Evolutionary conservation across 2,113 vertebrate species (phyloP), one percentile per base, ranked within the genome.

Genomic region (Toxostoma redivivum): DNA sequence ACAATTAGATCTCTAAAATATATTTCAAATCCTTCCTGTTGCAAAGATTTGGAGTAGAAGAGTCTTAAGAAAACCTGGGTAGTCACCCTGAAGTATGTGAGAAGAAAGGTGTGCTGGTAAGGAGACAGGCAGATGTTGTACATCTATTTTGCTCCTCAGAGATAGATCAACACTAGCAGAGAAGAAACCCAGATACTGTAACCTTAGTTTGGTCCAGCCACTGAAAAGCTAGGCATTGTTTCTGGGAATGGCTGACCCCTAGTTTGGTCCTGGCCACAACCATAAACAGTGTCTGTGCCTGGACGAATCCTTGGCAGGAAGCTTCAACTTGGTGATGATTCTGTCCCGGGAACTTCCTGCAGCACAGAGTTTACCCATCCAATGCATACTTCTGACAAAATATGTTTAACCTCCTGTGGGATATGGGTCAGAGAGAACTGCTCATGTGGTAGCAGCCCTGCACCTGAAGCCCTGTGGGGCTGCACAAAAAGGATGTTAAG

Each of bases 41-140:
- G 20, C 28, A 71, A 92, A 74, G 12, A 47, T 5, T 17, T 62
- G 16, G n/a, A 70, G 22, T 35, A 57, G 90, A 45, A 67, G 9
- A 11, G 9, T 47, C 21, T 28, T 62, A 58, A 81, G 51, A 70
- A 81, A 74, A 48, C 12, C 12, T 54, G 20, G 0, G 14, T 48
- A 24, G 31, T 25, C 37, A 47, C 12, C 3, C 5, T 23, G 65
- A n/a, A 92, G 4, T 69, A 20, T 4, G 2, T 45, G 18, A 70
- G 42, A 51, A 42, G 18, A 62, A 82, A 57, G 24, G 6, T 54
- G 17, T 2, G 0, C 12, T 80, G 50, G 9, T 37, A 80, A 72
- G 23, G 11, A 62, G 12, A 56, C 0, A 0, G 15, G 10, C 18
- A 64, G 53, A 17, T 15, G 10, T 8, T 33, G 28, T n/a, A 15